Conservation (phyloP, 2,797 vertebrate genomes). For the Catostomus latipinnis region DNA sequence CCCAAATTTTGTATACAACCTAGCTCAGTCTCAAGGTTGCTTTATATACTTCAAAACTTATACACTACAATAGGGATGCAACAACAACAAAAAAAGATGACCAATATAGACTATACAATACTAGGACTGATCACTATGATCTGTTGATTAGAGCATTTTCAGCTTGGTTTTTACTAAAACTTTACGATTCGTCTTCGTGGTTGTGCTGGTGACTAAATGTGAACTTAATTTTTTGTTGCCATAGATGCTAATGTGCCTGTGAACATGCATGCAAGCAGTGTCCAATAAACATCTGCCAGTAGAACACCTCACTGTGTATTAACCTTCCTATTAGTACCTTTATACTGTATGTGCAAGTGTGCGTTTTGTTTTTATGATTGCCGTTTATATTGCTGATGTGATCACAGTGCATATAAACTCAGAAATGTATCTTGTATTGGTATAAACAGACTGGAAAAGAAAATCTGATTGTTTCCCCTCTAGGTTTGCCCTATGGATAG, state of each 20-base stretch:
- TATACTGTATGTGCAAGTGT: conserved; percentile 22
- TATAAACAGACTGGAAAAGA: not conserved
- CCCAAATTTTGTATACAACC: not conserved
- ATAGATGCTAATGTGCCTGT: conserved; percentile 58
- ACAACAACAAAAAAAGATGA: not conserved
- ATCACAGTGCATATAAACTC: not conserved
- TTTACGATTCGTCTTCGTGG: conserved; percentile 8
- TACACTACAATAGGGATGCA: conserved; percentile 29
- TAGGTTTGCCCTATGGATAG: conserved; percentile 1
- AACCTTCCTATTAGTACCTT: not conserved
- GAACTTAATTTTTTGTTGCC: conserved; percentile 55
- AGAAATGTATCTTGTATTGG: not conserved
- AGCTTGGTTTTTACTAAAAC: not conserved
- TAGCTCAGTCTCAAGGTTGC: not conserved
- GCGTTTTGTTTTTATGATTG: conserved; percentile 6
- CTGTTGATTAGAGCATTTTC: not conserved
- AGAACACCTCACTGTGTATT: conserved; percentile 26
- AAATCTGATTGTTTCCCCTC: not conserved
- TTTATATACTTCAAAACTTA: conserved; percentile 9
- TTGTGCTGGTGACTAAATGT: conserved; percentile 54
- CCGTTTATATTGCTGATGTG: conserved; percentile 6
- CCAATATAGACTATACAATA: not conserved
- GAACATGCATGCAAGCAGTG: conserved; percentile 56
- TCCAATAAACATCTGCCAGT: conserved; percentile 43
- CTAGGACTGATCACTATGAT: conserved; percentile 3